A percentile compares a stretch with the other conserved stretches of the same genome.
Conservation (phyloP, 2,888 invertebrate species). For the Drosophila hamatofila region DNA sequence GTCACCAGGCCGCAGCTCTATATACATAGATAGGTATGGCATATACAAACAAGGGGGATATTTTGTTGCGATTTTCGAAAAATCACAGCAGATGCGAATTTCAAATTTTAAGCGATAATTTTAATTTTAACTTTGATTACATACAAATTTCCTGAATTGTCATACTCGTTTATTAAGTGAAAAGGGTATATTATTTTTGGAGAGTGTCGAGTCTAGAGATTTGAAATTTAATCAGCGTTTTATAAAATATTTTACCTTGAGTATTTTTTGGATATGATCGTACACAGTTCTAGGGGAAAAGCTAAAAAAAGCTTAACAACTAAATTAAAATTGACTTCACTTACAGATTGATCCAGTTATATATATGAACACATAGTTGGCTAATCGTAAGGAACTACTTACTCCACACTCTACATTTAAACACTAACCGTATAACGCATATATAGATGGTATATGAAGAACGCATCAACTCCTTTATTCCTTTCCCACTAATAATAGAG, state of each 20-base stretch:
- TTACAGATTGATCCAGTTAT: too few relatives aligned
- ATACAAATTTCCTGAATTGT: slow-evolving; percentile 16
- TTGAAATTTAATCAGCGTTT: neutral
- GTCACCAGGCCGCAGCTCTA: slow-evolving; percentile 7
- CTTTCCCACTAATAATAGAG: too few relatives aligned
- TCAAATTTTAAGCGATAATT: slow-evolving; percentile 38
- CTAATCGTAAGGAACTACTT: too few relatives aligned
- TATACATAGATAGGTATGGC: neutral
- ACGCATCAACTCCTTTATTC: too few relatives aligned
- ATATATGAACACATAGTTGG: too few relatives aligned
- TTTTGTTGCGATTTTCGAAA: slow-evolving; percentile 16
- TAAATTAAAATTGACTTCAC: too few relatives aligned
- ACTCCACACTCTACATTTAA: too few relatives aligned
- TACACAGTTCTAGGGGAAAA: neutral
- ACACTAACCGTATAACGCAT: too few relatives aligned
- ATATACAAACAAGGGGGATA: slow-evolving; percentile 20
- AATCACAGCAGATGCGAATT: slow-evolving; percentile 56
- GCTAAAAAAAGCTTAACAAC: neutral
- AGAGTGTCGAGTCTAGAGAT: neutral
- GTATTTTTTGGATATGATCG: too few relatives aligned
- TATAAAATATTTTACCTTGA: neutral
- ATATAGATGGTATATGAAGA: too few relatives aligned
- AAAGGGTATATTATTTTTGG: neutral
- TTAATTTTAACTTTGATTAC: slow-evolving; percentile 39
- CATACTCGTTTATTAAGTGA: neutral